These are phyloP conservation scores for Arbacia lixula DNA, from an alignment of 53 echinoderm and acorn worm genomes.

Conservation along the genomic window DNA sequence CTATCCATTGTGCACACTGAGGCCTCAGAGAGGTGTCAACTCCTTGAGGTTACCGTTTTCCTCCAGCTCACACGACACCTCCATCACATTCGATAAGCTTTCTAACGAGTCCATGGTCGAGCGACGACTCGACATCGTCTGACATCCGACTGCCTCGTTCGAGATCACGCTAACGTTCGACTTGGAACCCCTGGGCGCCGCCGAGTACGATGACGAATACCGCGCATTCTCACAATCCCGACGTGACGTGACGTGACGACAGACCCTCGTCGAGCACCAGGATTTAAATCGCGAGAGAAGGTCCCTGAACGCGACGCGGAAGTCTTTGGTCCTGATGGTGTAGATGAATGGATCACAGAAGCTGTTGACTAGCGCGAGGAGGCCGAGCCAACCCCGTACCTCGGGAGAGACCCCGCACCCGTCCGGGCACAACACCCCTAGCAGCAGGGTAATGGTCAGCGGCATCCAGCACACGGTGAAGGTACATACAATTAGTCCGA, in stretches of 20 bases:
- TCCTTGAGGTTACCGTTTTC: too few species aligned
- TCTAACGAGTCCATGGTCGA: too few species aligned
- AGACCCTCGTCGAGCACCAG: neutral
- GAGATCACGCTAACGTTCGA: too few species aligned
- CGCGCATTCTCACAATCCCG: conserved; percentile 8
- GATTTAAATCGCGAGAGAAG: neutral
- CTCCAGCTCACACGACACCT: too few species aligned
- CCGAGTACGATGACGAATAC: neutral
- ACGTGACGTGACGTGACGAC: neutral
- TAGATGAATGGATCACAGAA: conserved; percentile 53
- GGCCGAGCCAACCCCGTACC: conserved; percentile 51
- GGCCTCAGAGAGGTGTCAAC: too few species aligned
- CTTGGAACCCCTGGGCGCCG: conserved; percentile 10
- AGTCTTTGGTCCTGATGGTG: conserved; percentile 49
- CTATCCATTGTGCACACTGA: too few species aligned
- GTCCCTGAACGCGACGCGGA: conserved; percentile 19
- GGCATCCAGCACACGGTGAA: conserved; percentile 55
- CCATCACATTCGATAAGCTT: too few species aligned
- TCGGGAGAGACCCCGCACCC: conserved; percentile 22
- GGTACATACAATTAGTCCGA: conserved; percentile 32
- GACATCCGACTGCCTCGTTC: too few species aligned
- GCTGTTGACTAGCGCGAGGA: conserved; percentile 41
- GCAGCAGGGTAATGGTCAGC: conserved; percentile 28
- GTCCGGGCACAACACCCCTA: conserved; percentile 15
- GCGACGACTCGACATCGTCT: too few species aligned